phyloP scores from a whole-genome alignment of 1,140 invertebrate species.

The Hyphantria cunea region DNA sequence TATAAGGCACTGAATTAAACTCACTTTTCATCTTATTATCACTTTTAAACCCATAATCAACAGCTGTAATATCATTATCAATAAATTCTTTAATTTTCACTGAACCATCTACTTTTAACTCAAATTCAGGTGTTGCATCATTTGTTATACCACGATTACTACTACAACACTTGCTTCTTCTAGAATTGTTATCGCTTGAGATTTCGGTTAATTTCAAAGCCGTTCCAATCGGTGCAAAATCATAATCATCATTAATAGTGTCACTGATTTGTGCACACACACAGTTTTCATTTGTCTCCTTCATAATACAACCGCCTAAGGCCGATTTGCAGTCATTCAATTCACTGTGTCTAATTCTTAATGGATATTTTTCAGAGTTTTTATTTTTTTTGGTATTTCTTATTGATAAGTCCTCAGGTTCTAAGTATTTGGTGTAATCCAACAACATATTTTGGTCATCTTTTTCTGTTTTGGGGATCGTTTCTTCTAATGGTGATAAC shows the following conservation, averaged over 20 bases:
- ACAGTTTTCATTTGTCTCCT: slow-evolving; percentile 41
- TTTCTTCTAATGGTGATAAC: neutral
- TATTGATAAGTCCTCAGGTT: slow-evolving; percentile 23
- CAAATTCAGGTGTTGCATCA: slow-evolving; percentile 33
- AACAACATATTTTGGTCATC: neutral
- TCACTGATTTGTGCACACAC: slow-evolving; percentile 56
- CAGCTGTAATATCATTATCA: slow-evolving; percentile 47
- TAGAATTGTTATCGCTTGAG: slow-evolving; percentile 14
- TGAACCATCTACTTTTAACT: slow-evolving; percentile 53
- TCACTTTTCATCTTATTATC: slow-evolving; percentile 36
- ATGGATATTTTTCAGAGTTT: neutral
- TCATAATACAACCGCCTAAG: slow-evolving; percentile 54
- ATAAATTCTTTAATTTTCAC: slow-evolving; percentile 64
- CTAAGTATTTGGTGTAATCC: neutral
- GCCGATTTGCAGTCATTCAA: slow-evolving; percentile 45
- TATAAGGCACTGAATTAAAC: slow-evolving; percentile 44
- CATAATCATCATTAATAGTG: slow-evolving; percentile 35
- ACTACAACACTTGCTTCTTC: slow-evolving; percentile 37
- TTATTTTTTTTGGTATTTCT: neutral
- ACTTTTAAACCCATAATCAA: slow-evolving; percentile 20
- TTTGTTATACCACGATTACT: neutral
- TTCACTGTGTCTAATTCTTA: neutral
- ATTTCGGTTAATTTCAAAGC: slow-evolving; percentile 17
- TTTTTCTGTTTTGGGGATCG: neutral
- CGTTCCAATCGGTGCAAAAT: slow-evolving; percentile 32